Conservation (phyloP, 2,888 invertebrate genomes). For the Xestia ashworthii region DNA sequence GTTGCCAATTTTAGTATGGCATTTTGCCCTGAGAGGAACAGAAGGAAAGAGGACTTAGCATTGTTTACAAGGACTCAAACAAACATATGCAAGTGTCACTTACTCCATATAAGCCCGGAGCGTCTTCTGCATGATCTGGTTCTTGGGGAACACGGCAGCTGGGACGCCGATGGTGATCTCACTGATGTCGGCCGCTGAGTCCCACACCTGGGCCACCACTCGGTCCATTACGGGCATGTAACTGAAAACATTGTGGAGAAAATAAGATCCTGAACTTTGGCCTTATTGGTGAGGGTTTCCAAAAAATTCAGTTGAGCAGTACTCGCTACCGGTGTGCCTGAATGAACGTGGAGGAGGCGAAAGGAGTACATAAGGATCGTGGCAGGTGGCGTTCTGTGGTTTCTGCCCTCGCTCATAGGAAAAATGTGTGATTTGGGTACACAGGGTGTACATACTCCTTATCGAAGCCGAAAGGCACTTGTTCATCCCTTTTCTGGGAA, state of each 20-base stretch:
- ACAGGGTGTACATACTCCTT: too few relatives aligned
- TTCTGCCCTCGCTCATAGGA: too few relatives aligned
- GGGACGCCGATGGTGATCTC: constrained; percentile 93
- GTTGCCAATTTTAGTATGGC: neutral
- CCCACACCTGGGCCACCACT: constrained; percentile 96
- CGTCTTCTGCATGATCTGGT: constrained; percentile 92
- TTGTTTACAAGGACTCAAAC: neutral
- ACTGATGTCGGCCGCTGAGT: constrained; percentile 95
- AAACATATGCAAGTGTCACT: constrained; percentile 69
- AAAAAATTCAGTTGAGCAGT: neutral
- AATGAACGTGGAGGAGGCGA: neutral
- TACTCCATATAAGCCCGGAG: constrained; percentile 93
- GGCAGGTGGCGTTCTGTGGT: too few relatives aligned
- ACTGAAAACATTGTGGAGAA: constrained; percentile 69
- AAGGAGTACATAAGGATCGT: too few relatives aligned
- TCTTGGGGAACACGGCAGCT: constrained; percentile 93
- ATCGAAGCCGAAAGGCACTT: too few relatives aligned
- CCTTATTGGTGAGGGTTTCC: neutral
- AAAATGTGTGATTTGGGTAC: too few relatives aligned
- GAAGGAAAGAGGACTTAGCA: neutral
- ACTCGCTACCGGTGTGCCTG: neutral
- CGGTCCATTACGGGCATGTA: constrained; percentile 92
- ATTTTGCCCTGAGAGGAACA: neutral
- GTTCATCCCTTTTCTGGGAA: too few relatives aligned
- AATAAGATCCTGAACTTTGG: constrained; percentile 7